A percentile compares a stretch with the other conserved stretches of the same genome.
These are phyloP conservation scores for Thereva unica DNA, from an alignment of 2,888 invertebrate genomes.

Conservation along the genomic window DNA sequence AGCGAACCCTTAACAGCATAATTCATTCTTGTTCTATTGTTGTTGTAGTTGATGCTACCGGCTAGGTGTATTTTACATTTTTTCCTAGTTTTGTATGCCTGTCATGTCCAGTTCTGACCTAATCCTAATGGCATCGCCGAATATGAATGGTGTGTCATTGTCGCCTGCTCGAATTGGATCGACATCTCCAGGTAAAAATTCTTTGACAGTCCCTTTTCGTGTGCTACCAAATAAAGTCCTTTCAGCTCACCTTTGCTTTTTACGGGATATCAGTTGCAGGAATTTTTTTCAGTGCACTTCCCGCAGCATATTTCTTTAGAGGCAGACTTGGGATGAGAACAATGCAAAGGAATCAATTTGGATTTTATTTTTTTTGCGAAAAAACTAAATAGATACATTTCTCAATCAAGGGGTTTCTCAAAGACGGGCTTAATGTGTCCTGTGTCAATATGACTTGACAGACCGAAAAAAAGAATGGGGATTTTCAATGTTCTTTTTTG, in stretches of 20 bases:
- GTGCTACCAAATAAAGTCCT: conserved; percentile 6
- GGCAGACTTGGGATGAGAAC: conserved; percentile 13
- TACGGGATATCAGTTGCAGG: conserved; percentile 25
- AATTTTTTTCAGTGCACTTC: conserved; percentile 11
- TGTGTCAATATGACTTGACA: no score
- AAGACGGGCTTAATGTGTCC: no score
- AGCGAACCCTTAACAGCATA: conserved; percentile 10
- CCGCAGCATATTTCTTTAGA: background rate
- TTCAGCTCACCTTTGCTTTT: conserved; percentile 17
- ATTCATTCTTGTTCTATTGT: conserved; percentile 20
- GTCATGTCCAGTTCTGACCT: conserved; percentile 24
- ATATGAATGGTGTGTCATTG: conserved; percentile 18
- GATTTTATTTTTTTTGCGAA: background rate
- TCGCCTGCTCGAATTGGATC: background rate
- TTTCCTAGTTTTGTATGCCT: conserved; percentile 14
- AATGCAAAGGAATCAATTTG: background rate
- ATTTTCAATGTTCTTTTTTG: no score
- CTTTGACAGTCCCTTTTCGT: background rate
- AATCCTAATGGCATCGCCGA: conserved; percentile 24
- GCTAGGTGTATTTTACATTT: background rate
- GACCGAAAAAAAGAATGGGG: no score
- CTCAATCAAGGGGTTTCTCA: no score
- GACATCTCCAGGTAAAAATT: conserved; percentile 4
- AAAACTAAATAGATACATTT: no score
- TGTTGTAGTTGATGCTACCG: background rate